Base-by-base conservation (phyloP, 2,797 vertebrate genomes). In the Pseudopleuronectes americanus region DNA sequence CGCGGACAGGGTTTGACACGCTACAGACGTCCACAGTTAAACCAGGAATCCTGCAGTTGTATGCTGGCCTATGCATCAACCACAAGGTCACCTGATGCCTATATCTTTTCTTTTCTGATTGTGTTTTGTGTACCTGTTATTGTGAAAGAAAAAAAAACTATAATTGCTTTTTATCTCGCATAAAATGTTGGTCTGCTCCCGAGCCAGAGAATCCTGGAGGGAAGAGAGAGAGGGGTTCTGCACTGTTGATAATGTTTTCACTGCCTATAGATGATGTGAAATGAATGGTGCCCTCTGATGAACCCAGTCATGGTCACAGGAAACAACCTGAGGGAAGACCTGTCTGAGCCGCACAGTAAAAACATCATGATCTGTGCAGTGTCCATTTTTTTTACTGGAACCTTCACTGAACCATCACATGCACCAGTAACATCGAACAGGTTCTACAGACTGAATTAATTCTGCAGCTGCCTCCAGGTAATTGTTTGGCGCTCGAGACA, bases 401-500 rank as follows among this genome's bases (percentile, higher is more conserved):
- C 36, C 8, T 31, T 45, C 16, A 26, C 6, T 31, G 7, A 4
- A 22, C 60, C 48, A 16, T 1, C 38, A 45, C 24, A 31, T 58
- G 17, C 22, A 19, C 8, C 47, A 48, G 47, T 45, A 19, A 64
- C 75, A 64, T 74, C 14, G 53, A 65, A 61, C 48, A n/a, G 48
- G 48, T 61, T 71, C 21, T 75, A 16, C 7, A 1, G 33, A 54
- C 58, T 68, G 56, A 71, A 67, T 71, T 74, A 80, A 74, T 84
- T 63, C 60, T 26, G 26, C 62, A 38, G 59, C 60, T 75, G 65
- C 58, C 79, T 74, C 78, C 63, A 57, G 75, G 57, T 73, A 72
- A 76, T 68, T 77, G 67, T 79, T 65, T 12, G 26, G 67, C 67
- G 73, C 64, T 84, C 57, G 3, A 57, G 67, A 77, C 71, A 72